Conservation (phyloP, 2,113 vertebrate genomes). For the Empidonax alnorum region DNA sequence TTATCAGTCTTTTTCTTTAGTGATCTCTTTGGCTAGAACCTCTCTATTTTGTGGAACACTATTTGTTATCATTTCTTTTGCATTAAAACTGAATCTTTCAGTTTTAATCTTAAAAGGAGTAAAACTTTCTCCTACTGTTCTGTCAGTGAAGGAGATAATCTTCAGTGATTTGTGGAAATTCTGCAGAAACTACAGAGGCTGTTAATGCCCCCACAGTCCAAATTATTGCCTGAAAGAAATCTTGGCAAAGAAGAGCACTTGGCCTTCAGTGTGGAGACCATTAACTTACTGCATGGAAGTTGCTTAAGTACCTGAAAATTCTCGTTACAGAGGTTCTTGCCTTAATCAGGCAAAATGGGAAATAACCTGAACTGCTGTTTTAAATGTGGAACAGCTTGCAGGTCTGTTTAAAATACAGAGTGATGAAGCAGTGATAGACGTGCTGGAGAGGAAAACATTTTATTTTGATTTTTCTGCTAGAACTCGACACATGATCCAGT, state of each 20-base stretch:
- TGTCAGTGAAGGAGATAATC: not conserved
- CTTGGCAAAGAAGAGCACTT: not conserved
- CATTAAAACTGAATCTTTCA: not conserved
- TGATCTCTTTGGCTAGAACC: not conserved
- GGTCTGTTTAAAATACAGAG: not conserved
- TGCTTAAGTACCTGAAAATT: not conserved
- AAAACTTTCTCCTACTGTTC: not conserved
- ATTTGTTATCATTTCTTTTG: not conserved
- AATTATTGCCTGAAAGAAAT: not conserved
- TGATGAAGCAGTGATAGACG: not conserved
- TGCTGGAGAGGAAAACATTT: not conserved
- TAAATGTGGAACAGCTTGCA: not conserved
- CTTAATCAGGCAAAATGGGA: not conserved
- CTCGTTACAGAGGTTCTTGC: not conserved
- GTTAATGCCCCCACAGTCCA: not conserved
- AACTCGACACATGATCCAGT: not conserved
- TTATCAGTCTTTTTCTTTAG: not conserved
- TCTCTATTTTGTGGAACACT: not conserved
- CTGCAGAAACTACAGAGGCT: not conserved
- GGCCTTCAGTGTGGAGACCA: not conserved
- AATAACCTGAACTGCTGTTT: not conserved
- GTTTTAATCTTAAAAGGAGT: not conserved
- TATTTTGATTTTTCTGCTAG: not conserved
- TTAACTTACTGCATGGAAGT: not conserved
- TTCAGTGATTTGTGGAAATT: not conserved